These are phyloP conservation scores for Echeneis naucrates DNA, from an alignment of 2,797 vertebrate genomes.

Conservation along the genomic window DNA sequence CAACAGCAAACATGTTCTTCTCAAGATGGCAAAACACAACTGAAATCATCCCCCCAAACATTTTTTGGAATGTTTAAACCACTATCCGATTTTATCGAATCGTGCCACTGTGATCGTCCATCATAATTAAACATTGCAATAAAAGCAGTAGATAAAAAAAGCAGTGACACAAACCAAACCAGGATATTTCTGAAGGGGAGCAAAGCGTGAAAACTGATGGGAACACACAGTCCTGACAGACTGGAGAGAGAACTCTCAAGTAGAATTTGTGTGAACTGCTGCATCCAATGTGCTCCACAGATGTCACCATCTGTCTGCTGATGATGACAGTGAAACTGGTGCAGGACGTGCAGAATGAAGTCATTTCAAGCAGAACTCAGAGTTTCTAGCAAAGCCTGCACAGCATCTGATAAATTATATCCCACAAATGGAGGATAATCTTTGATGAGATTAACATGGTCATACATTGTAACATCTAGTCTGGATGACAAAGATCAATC, in stretches of 20 bases:
- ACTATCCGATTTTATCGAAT: neutral
- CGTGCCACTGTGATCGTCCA: neutral
- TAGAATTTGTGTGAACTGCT: conserved; percentile 34
- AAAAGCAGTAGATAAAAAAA: neutral
- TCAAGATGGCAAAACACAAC: neutral
- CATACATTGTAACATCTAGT: conserved; percentile 10
- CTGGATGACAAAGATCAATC: conserved; percentile 14
- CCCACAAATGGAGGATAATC: neutral
- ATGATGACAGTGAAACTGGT: conserved; percentile 21
- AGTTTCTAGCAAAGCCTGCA: neutral
- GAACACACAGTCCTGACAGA: conserved; percentile 26
- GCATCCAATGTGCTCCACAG: conserved; percentile 24
- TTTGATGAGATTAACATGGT: neutral
- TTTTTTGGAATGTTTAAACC: neutral
- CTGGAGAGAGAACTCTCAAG: conserved; percentile 28
- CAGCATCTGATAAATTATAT: neutral
- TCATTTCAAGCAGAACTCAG: conserved; percentile 9
- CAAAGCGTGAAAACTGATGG: conserved; percentile 4
- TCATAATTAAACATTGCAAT: neutral
- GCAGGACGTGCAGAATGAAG: conserved; percentile 4
- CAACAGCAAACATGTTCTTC: neutral
- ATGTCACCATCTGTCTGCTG: conserved; percentile 46
- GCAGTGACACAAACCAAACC: neutral
- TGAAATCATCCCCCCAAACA: neutral
- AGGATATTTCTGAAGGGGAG: conserved; percentile 18